Base-by-base conservation (phyloP, 2,888 invertebrate species). In the Oligia strigilis region DNA sequence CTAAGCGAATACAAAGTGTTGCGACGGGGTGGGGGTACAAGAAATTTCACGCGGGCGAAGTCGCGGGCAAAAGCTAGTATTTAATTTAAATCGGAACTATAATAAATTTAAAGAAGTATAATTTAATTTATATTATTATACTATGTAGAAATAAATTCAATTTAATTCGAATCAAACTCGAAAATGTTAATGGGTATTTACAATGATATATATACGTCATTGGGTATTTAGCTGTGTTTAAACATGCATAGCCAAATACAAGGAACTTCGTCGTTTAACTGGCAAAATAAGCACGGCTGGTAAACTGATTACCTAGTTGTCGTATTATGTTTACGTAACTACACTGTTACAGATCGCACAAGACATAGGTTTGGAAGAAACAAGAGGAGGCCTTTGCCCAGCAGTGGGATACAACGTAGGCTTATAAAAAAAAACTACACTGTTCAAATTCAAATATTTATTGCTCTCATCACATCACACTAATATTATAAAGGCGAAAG, bases 101-200 rank as follows among this genome's bases (percentile, higher is more conserved):
- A 55, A 13, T n/a, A n/a, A n/a, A n/a, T n/a, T 23, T 52, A 17
- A 17, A 17, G 40, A n/a, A n/a, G 23, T 65, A 66, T 23, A 40
- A 66, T 43, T 40, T 4, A 23, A 43, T 23, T 14, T 43, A 40
- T 23, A 66, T 13, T 23, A 11, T 29, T 29, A 29, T 29, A 29
- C 29, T 29, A n/a, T n/a, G n/a, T n/a, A 29, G 29, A 65, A 80
- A 43, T 46, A 43, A 66, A 78, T 58, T 66, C 4, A 23, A 46
- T 64, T 40, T 40, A 5, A 62, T 43, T 77, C 19, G 14, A 55
- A 64, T 19, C 43, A 29, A 64, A 17, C 11, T 46, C 4, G 8
- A 14, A 69, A 36, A 11, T 6, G 13, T n/a, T 1, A 11, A 6
- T 6, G 4, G 11, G 58, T 66, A 80, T 55, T 23, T 1, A 36